Conservation (phyloP, 2,113 vertebrate genomes). For the Corythoichthys intestinalis region DNA sequence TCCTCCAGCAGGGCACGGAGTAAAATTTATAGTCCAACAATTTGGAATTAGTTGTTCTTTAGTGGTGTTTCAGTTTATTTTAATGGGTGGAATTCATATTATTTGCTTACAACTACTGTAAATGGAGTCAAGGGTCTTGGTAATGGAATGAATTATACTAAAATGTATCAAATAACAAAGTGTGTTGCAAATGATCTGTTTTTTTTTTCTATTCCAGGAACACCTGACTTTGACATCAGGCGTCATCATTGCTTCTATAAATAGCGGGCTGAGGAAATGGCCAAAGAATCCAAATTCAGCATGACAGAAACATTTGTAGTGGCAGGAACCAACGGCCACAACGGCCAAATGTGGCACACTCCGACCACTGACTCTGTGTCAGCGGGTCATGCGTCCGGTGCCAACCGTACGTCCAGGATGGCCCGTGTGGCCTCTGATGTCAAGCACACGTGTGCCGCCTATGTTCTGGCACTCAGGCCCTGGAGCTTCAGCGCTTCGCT, state of each 20-base stretch:
- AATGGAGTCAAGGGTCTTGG: no score
- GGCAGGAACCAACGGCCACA: slow-evolving; percentile 67
- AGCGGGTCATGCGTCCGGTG: slow-evolving; percentile 6
- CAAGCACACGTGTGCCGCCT: slow-evolving; percentile 86
- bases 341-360: slow-evolving; percentile 56
- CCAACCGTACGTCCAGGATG: slow-evolving; percentile 50
- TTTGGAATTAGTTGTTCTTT: no score
- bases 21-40: no score
- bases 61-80: no score
- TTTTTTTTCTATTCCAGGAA: slow-evolving; percentile 24
- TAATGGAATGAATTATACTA: no score
- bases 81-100: no score
- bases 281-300: slow-evolving; percentile 55
- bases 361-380: slow-evolving; percentile 25
- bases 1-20: no score
- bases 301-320: slow-evolving; percentile 55
- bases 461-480: slow-evolving; percentile 88
- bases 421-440: slow-evolving; percentile 59
- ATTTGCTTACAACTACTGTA: no score
- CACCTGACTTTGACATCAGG: slow-evolving; percentile 22
- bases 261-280: slow-evolving; percentile 41
- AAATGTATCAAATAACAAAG: neutral
- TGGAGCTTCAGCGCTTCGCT: slow-evolving; percentile 98
- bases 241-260: slow-evolving; percentile 15
- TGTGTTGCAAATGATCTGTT: neutral